phyloP scores from a whole-genome alignment of 2,888 invertebrate genomes.

The Megamerina dolium region DNA sequence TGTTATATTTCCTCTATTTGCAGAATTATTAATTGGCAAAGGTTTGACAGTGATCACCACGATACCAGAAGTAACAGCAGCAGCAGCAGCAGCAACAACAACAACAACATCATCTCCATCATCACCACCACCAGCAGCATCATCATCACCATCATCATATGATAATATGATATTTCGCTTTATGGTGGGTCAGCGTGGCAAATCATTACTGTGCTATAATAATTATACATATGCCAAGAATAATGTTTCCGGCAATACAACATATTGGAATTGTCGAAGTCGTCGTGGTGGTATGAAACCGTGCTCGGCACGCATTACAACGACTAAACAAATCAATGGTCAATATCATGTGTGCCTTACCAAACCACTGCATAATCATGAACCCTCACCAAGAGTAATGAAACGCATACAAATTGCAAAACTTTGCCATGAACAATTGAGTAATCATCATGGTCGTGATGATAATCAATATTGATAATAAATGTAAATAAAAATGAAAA shows the following conservation, averaged over 20 bases:
- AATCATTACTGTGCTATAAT: slow-evolving; percentile 35
- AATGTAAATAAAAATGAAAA: no score
- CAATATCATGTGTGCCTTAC: slow-evolving; percentile 40
- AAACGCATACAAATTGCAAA: slow-evolving; percentile 2
- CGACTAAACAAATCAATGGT: slow-evolving; percentile 35
- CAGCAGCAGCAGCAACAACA: background rate
- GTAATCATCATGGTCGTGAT: no score
- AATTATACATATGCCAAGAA: slow-evolving; percentile 47
- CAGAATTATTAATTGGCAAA: no score
- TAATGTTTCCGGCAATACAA: slow-evolving; percentile 36
- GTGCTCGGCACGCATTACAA: slow-evolving; percentile 41
- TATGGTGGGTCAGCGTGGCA: slow-evolving; percentile 44
- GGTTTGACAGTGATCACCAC: no score
- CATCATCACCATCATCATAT: background rate
- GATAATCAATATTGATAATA: no score
- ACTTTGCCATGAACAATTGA: background rate
- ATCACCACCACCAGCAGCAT: background rate
- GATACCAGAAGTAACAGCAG: no score
- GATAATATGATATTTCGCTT: slow-evolving; percentile 29
- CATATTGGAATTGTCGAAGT: slow-evolving; percentile 47
- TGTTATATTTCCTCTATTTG: no score
- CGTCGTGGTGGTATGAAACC: slow-evolving; percentile 35
- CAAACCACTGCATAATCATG: slow-evolving; percentile 43
- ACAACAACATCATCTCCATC: background rate
- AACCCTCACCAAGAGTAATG: slow-evolving; percentile 35